Evolutionary conservation across 2,888 invertebrate species (phyloP), one percentile per base, ranked within the genome.

Genomic region (Troides helena): DNA sequence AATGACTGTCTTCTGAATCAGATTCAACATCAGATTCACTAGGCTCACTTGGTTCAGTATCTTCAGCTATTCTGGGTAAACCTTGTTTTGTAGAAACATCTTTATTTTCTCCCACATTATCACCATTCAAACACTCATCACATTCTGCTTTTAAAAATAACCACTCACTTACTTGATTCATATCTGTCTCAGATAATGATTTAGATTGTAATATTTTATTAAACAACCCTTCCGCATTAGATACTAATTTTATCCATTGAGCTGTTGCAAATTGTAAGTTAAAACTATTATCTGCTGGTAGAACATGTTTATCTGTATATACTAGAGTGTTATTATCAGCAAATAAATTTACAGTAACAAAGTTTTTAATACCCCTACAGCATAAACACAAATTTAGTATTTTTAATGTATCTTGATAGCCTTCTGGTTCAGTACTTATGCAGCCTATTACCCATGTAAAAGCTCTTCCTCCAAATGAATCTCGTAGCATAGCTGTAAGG

Each of bases 101-200:
- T 78, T 90, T 90, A 72, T 90, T 91, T 75, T 90, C 93, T 74
- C 81, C 87, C 77, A 78, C 85, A 59, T 91, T 90, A 78, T 95
- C 95, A 73, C 87, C 91, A 72, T 94, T 94, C 62, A 96, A 93
- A 81, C 97, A 97, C 81, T 97, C 97, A 84, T 97, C 97, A 85
- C 97, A 97, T 85, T 97, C 97, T 76, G 97, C 97, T 81, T 97
- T 97, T 72, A 97, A 89, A 78, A 96, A 96, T 23, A 97, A 88
- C 97, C 97, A 97, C 76, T 96, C 96, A 80, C 96, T 93, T 10
- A 93, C 90, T 86, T 96, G 96, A 79, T 96, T 96, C 74, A 95
- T 94, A 81, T 97, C 96, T 71, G 94, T 89, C 67, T 95, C 95
- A 17, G 95, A 94, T 68, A 97, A 83, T n/a, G 94, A 93, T 78